These are phyloP conservation scores for Pachycephala philippinensis DNA, from an alignment of 2,113 vertebrate species.

Conservation along the genomic window DNA sequence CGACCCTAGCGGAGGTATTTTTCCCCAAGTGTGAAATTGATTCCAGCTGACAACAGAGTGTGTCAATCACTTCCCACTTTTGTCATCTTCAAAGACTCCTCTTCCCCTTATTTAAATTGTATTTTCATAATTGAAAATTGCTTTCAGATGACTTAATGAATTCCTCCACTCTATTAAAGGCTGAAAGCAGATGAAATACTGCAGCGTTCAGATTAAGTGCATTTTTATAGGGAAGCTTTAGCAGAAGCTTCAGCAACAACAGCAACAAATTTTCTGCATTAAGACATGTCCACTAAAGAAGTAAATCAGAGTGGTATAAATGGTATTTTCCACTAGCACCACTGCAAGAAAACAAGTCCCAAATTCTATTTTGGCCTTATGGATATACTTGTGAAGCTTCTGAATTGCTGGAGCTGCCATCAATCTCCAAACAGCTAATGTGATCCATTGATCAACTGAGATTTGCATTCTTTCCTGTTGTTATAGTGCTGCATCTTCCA, in stretches of 20 bases:
- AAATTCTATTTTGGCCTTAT: conserved; percentile 1
- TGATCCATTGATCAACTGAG: background rate
- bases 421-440: background rate
- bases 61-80: conserved; percentile 56
- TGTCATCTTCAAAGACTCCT: conserved; percentile 54
- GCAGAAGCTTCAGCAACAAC: background rate
- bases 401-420: background rate
- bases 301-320: background rate
- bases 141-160: conserved; percentile 55
- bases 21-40: conserved; percentile 59
- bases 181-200: conserved; percentile 26
- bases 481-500: background rate
- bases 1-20: conserved; percentile 23
- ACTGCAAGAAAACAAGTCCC: background rate
- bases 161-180: conserved; percentile 36
- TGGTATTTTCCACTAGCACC: background rate
- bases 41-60: conserved; percentile 51
- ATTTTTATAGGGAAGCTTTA: conserved; percentile 12
- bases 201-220: conserved; percentile 12
- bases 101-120: conserved; percentile 50
- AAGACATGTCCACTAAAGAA: background rate
- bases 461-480: conserved; percentile 8
- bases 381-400: background rate
- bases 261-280: conserved; percentile 8
- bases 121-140: conserved; percentile 69